Evolutionary conservation across 2,888 invertebrate genomes (phyloP), one percentile per base, ranked within the genome.

Genomic region (Plutella xylostella): DNA sequence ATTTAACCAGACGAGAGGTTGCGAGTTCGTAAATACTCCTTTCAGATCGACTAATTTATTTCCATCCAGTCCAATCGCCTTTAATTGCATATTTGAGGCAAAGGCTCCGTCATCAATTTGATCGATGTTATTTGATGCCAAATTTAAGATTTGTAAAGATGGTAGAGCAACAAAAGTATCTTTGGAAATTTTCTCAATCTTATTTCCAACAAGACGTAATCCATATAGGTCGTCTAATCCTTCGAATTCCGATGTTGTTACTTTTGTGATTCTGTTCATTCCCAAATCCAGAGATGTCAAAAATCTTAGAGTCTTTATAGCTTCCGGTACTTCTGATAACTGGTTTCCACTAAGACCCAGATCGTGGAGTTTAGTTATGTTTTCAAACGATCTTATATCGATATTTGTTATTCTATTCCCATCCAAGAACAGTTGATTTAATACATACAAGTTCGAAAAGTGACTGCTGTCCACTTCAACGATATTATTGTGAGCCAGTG

Each of bases 261-360:
- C 86, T 53, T 85, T 84, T 52, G 89, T 87, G 62, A 96, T 90
- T 61, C 87, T 86, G 75, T 95, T 96, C 77, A 92, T 92, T 40
- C 92, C 92, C 56, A 95, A 85, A 75, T 94, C 92, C 48, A 95
- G 80, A 21, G 90, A 90, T 63, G 90, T 91, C 58, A 95, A 77
- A 59, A 89, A 88, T 54, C 86, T 78, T 51, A 93, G 79, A 55
- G 88, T 88, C 55, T 88, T 88, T 50, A 92, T 86, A 34, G 92
- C 91, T 58, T 85, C 86, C 48, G 93, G 92, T 46, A 91, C 86
- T 55, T 88, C 88, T 31, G 86, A 87, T 57, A 94, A 78, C 60
- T 86, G 77, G 76, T 94, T 94, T 48, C 89, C 90, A 60, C 90
- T 91, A 51, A 93, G 74, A 38, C 91, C 90, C 54, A 93, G 83